Base-by-base conservation (phyloP, 2,113 vertebrate genomes). In the Chitala chitala region DNA sequence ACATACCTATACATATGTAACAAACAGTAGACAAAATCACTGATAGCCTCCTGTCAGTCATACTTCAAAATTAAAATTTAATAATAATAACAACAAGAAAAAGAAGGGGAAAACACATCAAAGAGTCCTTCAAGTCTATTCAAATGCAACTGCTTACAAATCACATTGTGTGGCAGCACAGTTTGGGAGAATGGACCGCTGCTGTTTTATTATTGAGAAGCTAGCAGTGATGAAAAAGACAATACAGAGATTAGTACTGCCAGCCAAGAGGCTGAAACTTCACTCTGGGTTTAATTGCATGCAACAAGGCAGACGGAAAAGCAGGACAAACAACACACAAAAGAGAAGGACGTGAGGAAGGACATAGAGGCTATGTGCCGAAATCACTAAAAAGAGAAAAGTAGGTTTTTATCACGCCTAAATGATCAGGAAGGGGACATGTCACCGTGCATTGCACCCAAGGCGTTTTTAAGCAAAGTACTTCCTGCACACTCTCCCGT, bases 241-340 rank as follows among this genome's bases (percentile, higher is more conserved):
- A 94, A 92, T 91, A 82, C 69, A 77, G 87, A 94, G 89, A 91
- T 92, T 90, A 91, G 93, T 86, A 90, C 90, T 92, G 88, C 87
- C 90, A 90, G 88, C 89, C 90, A 90, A 87, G 86, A 79, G 86
- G 89, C 88, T 90, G 89, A 91, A 92, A 90, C 75, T 87, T 88
- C 89, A 88, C 88, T 90, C 89, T 87, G 33, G 54, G 85, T 90
- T 93, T 94, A 92, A 94, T 91, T 93, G 91, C 87, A 81, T 73
- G 63, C 78, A 91, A 93, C 89, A 92, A 94, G 92, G 81, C 76
- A 83, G 84, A 88, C 81, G 84, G 87, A 86, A 89, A 90, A 76
- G 83, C 89, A 86, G 89, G 82, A 88, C 86, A 93, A 88, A 85
- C 86, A 87, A 89, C 83, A 82, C 84, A 90, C 87, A 88, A 91